Evolutionary conservation across 1,140 invertebrate species (phyloP).

Genomic region (Drosophila cardini): DNA sequence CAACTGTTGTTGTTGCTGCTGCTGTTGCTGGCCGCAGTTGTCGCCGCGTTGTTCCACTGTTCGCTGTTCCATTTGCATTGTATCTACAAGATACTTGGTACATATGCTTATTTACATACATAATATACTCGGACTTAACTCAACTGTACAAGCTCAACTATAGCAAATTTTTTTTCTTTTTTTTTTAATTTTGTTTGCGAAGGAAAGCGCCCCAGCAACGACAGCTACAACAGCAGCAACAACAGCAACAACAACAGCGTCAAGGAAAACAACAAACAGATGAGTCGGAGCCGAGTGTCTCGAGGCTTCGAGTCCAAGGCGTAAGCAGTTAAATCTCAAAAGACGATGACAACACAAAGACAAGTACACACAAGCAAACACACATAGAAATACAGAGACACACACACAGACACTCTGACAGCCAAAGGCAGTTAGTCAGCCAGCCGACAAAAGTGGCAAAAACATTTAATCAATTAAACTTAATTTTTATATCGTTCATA

Average conservation of each 20-base stretch:
- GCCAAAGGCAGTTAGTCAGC: neutral
- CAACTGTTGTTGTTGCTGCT: slow-evolving; percentile 19
- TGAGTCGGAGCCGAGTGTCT: slow-evolving; percentile 22
- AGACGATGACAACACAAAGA: slow-evolving; percentile 49
- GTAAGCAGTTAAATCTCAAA: slow-evolving; percentile 51
- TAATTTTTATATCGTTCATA: too few relatives aligned
- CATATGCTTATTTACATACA: slow-evolving; percentile 68
- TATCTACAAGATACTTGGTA: slow-evolving; percentile 39
- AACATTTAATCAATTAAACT: slow-evolving; percentile 1
- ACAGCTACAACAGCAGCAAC: slow-evolving; percentile 24
- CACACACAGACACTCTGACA: slow-evolving; percentile 8
- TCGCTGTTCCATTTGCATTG: slow-evolving; percentile 30
- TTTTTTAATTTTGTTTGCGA: slow-evolving; percentile 28
- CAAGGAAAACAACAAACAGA: slow-evolving; percentile 18
- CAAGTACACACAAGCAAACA: slow-evolving; percentile 24
- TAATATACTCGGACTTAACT: slow-evolving; percentile 56
- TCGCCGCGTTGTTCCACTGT: slow-evolving; percentile 9
- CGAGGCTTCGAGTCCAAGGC: slow-evolving; percentile 21
- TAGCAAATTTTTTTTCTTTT: slow-evolving; percentile 14
- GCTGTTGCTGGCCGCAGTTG: slow-evolving; percentile 14
- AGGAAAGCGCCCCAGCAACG: slow-evolving; percentile 48
- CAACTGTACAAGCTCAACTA: slow-evolving; percentile 63
- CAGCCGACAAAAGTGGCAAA: slow-evolving; percentile 35
- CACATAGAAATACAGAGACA: slow-evolving; percentile 12
- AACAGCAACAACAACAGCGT: slow-evolving; percentile 26